Conservation (phyloP, 92 coral and sea anemone genomes). For the Epizoanthus rinbou region DNA sequence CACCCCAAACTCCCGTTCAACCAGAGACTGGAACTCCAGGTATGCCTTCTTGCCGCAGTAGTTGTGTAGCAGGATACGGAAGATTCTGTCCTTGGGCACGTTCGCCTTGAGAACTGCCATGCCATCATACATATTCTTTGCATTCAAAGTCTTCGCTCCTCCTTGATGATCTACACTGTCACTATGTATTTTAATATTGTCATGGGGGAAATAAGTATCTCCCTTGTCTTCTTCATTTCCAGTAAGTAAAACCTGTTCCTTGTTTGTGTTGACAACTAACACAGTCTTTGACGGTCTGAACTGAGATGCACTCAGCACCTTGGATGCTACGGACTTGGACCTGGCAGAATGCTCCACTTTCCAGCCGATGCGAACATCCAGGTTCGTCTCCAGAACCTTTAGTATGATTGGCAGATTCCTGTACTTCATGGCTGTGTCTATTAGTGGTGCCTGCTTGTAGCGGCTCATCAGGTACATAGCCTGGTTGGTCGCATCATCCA, state of each 20-base stretch:
- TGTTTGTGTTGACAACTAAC: neutral
- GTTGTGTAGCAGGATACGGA: slow-evolving; percentile 61
- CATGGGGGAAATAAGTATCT: neutral
- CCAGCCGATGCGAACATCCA: slow-evolving; percentile 64
- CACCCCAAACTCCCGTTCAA: slow-evolving; percentile 55
- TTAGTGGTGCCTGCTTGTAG: slow-evolving; percentile 49
- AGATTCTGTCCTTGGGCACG: slow-evolving; percentile 45
- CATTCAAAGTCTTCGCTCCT: slow-evolving; percentile 31
- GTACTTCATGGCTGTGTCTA: slow-evolving; percentile 71
- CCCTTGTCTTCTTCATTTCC: slow-evolving; percentile 4
- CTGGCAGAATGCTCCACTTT: slow-evolving; percentile 61
- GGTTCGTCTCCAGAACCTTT: slow-evolving; percentile 52
- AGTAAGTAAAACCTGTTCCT: neutral
- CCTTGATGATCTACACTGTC: neutral
- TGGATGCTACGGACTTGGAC: slow-evolving; percentile 11
- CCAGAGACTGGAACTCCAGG: slow-evolving; percentile 62
- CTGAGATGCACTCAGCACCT: slow-evolving; percentile 19
- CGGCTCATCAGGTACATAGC: slow-evolving; percentile 56
- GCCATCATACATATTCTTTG: slow-evolving; percentile 58
- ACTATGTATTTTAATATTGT: slow-evolving; percentile 8
- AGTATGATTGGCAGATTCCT: slow-evolving; percentile 52
- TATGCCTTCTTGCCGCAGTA: slow-evolving; percentile 64
- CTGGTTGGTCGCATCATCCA: slow-evolving; percentile 62
- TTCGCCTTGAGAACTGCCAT: slow-evolving; percentile 48
- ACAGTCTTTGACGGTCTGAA: slow-evolving; percentile 24